phyloP scores from a whole-genome alignment of 2,113 vertebrate species.

The Salvelinus alpinus region DNA sequence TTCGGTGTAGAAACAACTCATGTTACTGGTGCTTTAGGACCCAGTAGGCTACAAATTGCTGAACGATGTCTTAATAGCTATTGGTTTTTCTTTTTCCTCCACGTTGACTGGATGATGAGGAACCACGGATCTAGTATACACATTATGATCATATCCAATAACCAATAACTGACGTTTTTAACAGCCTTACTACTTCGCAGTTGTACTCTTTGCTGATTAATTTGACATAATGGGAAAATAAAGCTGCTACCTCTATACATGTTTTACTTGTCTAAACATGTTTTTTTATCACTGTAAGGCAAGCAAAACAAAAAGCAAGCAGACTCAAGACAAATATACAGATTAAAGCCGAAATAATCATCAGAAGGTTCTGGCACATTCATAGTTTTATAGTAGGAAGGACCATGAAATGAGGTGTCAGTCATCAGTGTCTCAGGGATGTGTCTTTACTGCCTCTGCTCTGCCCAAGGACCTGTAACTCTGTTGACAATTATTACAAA shows the following conservation, averaged over 20 bases:
- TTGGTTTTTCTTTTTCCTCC: constrained; percentile 18
- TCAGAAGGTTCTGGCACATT: too few species aligned
- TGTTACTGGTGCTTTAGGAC: constrained; percentile 22
- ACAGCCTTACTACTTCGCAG: background rate
- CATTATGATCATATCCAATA: background rate
- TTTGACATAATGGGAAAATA: too few species aligned
- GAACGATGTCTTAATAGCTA: constrained; percentile 23
- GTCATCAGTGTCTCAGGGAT: constrained; percentile 55
- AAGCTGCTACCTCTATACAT: too few species aligned
- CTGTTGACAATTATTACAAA: constrained; percentile 41
- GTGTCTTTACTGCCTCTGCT: constrained; percentile 44
- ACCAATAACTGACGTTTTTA: too few species aligned
- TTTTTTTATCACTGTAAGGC: too few species aligned
- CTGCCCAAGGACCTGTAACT: constrained; percentile 48
- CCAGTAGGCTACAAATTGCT: constrained; percentile 27
- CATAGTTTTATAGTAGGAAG: too few species aligned
- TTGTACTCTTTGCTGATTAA: too few species aligned
- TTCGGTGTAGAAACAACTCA: constrained; percentile 11
- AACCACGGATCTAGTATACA: constrained; percentile 11
- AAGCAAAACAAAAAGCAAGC: too few species aligned
- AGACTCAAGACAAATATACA: too few species aligned
- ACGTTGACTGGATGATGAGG: constrained; percentile 36
- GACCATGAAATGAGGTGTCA: constrained; percentile 40
- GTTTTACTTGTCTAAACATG: too few species aligned
- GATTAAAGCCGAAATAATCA: too few species aligned